Evolutionary conservation across 1,140 invertebrate species (phyloP).

Genomic region (Marisa cornuarietis): DNA sequence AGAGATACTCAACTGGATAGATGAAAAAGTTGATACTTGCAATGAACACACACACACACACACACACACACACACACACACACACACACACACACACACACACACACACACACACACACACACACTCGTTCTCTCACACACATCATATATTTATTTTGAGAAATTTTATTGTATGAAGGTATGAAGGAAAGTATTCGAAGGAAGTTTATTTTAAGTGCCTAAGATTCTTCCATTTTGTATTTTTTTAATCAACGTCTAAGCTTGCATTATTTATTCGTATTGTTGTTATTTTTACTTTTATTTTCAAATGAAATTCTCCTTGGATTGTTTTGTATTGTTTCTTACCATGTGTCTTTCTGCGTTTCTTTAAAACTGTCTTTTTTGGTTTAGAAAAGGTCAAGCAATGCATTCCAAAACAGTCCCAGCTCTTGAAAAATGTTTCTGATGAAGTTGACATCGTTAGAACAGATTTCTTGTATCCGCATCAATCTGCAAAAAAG

Average conservation of each 20-base stretch:
- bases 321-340: not conserved
- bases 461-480: not conserved
- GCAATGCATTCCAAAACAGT: no score
- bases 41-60: not conserved
- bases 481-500: not conserved
- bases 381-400: no score
- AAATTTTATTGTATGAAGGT: not conserved
- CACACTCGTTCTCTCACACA: no score
- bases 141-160: no score
- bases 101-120: not conserved
- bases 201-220: not conserved
- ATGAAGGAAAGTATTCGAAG: not conserved
- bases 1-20: no score
- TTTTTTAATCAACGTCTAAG: not conserved
- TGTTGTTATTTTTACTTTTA: not conserved
- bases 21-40: not conserved
- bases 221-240: not conserved
- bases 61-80: not conserved
- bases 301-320: not conserved
- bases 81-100: constrained; percentile 1
- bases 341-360: not conserved
- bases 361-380: not conserved
- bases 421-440: no score
- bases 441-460: no score
- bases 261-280: not conserved